phyloP scores from a whole-genome alignment of 2,888 invertebrate genomes.

The Acanthosepion esculentum region DNA sequence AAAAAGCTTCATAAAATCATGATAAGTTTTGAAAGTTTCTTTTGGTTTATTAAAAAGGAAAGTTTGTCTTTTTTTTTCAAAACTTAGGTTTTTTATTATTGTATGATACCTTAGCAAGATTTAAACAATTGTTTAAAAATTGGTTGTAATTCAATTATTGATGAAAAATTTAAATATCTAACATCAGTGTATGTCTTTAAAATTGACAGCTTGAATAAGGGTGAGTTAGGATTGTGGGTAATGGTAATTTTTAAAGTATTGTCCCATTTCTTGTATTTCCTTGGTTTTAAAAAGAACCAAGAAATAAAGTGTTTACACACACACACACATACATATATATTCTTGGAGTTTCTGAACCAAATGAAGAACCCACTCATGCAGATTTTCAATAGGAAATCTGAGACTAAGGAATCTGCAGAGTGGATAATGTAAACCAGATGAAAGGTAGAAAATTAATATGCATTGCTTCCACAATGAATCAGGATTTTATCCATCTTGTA shows the following conservation, averaged over 20 bases:
- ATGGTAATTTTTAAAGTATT: neutral
- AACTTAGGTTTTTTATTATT: too few species aligned
- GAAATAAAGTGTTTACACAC: neutral
- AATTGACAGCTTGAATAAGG: neutral
- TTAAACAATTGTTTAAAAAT: neutral
- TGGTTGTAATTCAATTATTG: neutral
- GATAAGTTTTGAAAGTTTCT: too few species aligned
- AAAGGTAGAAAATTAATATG: constrained; percentile 22
- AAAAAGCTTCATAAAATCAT: too few species aligned
- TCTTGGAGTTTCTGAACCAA: constrained; percentile 1
- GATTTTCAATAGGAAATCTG: constrained; percentile 33
- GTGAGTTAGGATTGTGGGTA: neutral
- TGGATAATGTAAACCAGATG: constrained; percentile 10
- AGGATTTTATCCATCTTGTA: neutral
- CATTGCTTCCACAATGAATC: neutral
- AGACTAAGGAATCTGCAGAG: neutral
- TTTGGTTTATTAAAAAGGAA: too few species aligned
- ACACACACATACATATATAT: neutral
- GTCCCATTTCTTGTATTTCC: neutral
- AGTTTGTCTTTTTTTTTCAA: too few species aligned
- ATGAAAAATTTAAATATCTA: neutral
- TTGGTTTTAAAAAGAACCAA: neutral
- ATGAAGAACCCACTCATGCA: constrained; percentile 4
- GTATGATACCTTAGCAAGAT: too few species aligned
- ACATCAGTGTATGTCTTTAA: neutral